These are phyloP conservation scores for Ischnus inquisitorius DNA, from an alignment of 2,888 invertebrate species.

Conservation along the genomic window DNA sequence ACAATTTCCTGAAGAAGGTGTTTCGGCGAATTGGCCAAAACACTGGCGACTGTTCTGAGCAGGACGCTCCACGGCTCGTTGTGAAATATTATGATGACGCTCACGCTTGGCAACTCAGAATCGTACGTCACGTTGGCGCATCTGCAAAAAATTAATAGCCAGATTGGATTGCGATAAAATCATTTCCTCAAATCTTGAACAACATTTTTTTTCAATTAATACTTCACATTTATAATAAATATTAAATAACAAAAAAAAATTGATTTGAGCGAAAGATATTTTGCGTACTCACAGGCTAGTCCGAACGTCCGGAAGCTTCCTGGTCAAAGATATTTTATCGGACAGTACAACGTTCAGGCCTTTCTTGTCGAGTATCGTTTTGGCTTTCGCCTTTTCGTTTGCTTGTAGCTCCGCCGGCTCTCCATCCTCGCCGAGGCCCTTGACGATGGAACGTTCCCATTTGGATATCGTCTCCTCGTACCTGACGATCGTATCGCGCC, in stretches of 20 bases:
- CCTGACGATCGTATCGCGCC: slow-evolving; percentile 64
- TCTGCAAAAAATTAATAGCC: slow-evolving; percentile 83
- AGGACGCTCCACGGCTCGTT: slow-evolving; percentile 96
- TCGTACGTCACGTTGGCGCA: slow-evolving; percentile 88
- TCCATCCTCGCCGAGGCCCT: slow-evolving; percentile 91
- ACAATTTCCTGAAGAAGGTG: slow-evolving; percentile 95
- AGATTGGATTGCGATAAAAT: slow-evolving; percentile 73
- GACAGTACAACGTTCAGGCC: slow-evolving; percentile 96
- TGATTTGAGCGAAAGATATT: slow-evolving; percentile 76
- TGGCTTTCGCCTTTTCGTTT: slow-evolving; percentile 89
- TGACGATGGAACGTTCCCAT: slow-evolving; percentile 89
- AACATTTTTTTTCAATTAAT: slow-evolving; percentile 11
- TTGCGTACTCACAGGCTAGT: slow-evolving; percentile 85
- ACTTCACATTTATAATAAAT: slow-evolving; percentile 17
- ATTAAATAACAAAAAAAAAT: slow-evolving; percentile 76
- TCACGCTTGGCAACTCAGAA: slow-evolving; percentile 89
- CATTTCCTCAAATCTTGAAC: too few species aligned
- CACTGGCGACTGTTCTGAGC: slow-evolving; percentile 94
- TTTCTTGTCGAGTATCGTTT: slow-evolving; percentile 91
- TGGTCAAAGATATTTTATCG: slow-evolving; percentile 94
- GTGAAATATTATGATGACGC: slow-evolving; percentile 95
- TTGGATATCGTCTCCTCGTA: slow-evolving; percentile 87
- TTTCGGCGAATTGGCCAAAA: slow-evolving; percentile 91
- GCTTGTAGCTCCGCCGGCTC: slow-evolving; percentile 89
- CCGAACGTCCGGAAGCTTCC: slow-evolving; percentile 90